These are phyloP conservation scores for Campylomormyrus numenius DNA, from an alignment of 2,113 vertebrate genomes.

Conservation along the genomic window DNA sequence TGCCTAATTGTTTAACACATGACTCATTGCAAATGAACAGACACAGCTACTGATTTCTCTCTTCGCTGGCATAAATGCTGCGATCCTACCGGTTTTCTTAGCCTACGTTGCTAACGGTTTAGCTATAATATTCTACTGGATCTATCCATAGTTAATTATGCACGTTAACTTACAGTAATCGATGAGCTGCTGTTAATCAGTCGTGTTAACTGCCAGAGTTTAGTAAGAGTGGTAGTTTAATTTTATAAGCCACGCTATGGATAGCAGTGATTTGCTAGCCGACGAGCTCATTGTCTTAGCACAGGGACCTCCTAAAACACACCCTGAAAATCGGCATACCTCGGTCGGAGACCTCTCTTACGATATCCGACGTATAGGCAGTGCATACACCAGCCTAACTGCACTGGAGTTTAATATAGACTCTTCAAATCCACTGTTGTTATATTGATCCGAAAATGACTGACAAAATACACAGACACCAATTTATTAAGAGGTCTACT, in stretches of 20 bases:
- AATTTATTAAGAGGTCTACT: not conserved
- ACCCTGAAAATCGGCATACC: conserved; percentile 17
- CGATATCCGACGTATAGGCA: not conserved
- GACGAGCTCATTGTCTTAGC: not conserved
- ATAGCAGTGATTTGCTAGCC: not conserved
- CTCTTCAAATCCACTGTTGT: not conserved
- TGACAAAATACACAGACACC: not conserved
- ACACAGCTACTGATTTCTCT: not conserved
- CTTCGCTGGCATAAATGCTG: not conserved
- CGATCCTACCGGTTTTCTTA: not conserved
- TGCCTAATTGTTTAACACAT: not conserved
- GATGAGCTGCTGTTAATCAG: not conserved
- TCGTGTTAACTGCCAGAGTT: not conserved
- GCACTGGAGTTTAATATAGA: not conserved
- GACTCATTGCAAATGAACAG: not conserved
- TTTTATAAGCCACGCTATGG: not conserved
- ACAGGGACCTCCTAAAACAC: not conserved
- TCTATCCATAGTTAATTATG: not conserved
- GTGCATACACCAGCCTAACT: not conserved
- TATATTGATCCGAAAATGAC: not conserved
- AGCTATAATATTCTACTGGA: not conserved
- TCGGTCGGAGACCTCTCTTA: conserved; percentile 2
- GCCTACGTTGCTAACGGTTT: not conserved
- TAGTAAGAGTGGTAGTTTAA: not conserved
- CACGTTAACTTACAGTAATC: not conserved